phyloP scores from a whole-genome alignment of 2,113 vertebrate genomes.

The Eulemur macaco region DNA sequence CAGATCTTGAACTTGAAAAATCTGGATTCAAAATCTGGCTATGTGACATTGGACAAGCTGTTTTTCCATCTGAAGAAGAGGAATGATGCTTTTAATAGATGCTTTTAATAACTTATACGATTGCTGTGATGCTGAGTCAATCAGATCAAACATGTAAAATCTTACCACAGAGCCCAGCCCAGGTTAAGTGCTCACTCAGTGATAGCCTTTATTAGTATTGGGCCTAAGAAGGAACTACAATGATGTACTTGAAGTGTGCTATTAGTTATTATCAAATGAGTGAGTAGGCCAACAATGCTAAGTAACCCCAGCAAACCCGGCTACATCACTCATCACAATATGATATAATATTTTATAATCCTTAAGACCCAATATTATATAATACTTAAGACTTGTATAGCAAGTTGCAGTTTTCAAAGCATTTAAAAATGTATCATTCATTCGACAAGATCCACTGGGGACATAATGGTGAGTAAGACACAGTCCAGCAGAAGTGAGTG shows the following conservation, averaged over 20 bases:
- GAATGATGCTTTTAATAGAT: neutral
- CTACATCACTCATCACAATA: too few relatives aligned
- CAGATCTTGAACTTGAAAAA: constrained; percentile 43
- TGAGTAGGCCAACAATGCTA: constrained; percentile 25
- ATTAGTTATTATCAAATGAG: constrained; percentile 45
- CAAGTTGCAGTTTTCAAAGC: constrained; percentile 35
- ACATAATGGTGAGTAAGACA: constrained; percentile 35
- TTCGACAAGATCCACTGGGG: constrained; percentile 3
- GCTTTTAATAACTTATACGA: neutral
- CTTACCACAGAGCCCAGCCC: neutral
- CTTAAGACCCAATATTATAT: neutral
- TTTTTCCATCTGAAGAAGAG: constrained; percentile 33
- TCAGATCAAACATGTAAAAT: constrained; percentile 25
- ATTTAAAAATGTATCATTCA: constrained; percentile 34
- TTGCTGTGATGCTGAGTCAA: neutral
- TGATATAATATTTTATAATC: neutral
- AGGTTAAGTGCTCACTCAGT: neutral
- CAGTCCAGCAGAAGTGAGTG: neutral
- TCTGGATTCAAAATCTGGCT: constrained; percentile 23
- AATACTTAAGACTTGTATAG: constrained; percentile 31
- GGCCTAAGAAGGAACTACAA: constrained; percentile 29
- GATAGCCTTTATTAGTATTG: neutral
- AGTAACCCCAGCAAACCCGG: neutral
- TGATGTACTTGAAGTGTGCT: constrained; percentile 42
- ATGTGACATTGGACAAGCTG: neutral